Evolutionary conservation across 2,113 vertebrate species (phyloP).

Genomic region (Lamprologus speciosus): DNA sequence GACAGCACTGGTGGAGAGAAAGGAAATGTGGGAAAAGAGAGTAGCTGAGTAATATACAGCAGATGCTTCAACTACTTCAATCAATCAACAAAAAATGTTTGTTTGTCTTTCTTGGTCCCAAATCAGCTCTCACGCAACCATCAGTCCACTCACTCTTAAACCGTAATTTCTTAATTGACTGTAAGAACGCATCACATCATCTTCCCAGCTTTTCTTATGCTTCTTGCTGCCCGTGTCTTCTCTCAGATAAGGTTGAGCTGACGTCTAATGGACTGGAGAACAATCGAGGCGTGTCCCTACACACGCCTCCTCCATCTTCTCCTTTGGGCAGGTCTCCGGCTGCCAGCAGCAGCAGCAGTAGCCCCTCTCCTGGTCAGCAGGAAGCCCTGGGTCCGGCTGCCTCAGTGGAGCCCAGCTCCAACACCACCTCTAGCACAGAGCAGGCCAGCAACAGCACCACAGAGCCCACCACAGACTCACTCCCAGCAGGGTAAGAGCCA

Average conservation of each 20-base stretch:
- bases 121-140: background rate
- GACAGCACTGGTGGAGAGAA: background rate
- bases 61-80: background rate
- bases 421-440: slow-evolving; percentile 20
- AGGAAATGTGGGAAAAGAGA: background rate
- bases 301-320: slow-evolving; percentile 38
- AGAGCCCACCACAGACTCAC: slow-evolving; percentile 68
- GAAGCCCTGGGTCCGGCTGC: background rate
- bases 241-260: slow-evolving; percentile 76
- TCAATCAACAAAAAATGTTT: background rate
- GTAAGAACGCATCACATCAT: background rate
- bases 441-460: slow-evolving; percentile 29
- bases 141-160: background rate
- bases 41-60: background rate
- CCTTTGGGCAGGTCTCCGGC: slow-evolving; percentile 22
- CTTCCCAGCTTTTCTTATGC: background rate
- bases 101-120: background rate
- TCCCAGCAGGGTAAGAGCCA: slow-evolving; percentile 82
- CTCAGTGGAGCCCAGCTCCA: slow-evolving; percentile 31
- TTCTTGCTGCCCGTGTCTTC: background rate
- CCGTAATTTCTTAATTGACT: background rate
- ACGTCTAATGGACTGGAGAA: slow-evolving; percentile 54
- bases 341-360: background rate
- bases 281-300: slow-evolving; percentile 40
- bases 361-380: slow-evolving; percentile 40